These are phyloP conservation scores for Lamellibrachia columna DNA, from an alignment of 2,888 invertebrate species.

Conservation along the genomic window DNA sequence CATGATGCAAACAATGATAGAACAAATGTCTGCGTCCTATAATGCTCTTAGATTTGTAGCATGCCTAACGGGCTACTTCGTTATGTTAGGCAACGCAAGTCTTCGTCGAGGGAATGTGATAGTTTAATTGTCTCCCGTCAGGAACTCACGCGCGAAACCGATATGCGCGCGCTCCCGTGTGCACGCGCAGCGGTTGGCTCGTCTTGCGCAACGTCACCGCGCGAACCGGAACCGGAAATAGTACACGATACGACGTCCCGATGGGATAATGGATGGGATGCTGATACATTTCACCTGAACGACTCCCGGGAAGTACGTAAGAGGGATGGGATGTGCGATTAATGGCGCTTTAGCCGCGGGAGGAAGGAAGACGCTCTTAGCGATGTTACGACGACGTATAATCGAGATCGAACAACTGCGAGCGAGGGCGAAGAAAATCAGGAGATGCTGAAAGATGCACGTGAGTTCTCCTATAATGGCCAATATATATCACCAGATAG, in stretches of 20 bases:
- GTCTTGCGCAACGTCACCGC: background rate
- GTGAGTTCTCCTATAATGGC: background rate
- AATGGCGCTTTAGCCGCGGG: background rate
- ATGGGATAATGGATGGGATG: background rate
- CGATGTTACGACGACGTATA: background rate
- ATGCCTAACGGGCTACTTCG: background rate
- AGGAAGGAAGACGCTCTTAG: background rate
- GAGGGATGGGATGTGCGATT: background rate
- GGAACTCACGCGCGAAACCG: background rate
- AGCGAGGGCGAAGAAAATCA: background rate
- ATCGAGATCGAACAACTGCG: background rate
- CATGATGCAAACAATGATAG: too few species aligned
- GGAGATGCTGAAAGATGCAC: background rate
- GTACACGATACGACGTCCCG: background rate
- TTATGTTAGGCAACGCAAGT: background rate
- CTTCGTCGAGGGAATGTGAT: background rate
- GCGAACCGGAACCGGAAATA: background rate
- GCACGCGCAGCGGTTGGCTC: background rate
- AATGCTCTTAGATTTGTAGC: too few species aligned
- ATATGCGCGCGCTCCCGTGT: background rate
- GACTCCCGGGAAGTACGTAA: background rate
- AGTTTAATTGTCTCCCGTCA: background rate
- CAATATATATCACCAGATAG: background rate
- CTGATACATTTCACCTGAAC: too few species aligned
- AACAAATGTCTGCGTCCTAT: too few species aligned